These are phyloP conservation scores for Anneissia japonica DNA, from an alignment of 35 echinoderm and acorn worm species.

Conservation along the genomic window DNA sequence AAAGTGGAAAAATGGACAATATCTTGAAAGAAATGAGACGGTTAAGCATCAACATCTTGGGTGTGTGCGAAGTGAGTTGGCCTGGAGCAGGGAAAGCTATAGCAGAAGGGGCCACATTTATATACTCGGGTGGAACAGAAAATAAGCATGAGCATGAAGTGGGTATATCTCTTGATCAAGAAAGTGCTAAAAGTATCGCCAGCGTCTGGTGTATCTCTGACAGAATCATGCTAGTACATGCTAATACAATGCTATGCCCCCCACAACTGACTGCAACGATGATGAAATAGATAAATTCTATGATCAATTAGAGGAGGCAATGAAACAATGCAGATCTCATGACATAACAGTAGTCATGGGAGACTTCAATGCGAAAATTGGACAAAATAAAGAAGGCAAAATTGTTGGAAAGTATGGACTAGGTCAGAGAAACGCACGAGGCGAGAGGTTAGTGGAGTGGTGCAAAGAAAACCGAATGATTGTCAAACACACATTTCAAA, in stretches of 20 bases:
- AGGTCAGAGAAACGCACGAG: constrained; percentile 2
- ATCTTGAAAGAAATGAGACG: not conserved
- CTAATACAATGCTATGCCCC: not conserved
- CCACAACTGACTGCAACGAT: not conserved
- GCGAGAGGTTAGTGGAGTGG: constrained; percentile 2
- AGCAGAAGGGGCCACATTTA: not conserved
- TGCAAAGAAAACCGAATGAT: not conserved
- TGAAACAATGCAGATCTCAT: not conserved
- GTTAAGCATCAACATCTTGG: not conserved
- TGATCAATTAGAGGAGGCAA: not conserved
- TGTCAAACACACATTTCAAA: constrained; percentile 15
- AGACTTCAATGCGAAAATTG: constrained; percentile 29
- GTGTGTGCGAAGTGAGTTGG: not conserved
- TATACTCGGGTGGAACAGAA: not conserved
- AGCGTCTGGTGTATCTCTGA: not conserved
- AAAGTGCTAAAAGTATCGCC: not conserved
- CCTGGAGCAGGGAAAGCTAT: not conserved
- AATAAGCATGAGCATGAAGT: not conserved
- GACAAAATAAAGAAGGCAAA: not conserved
- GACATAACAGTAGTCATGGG: constrained; percentile 20
- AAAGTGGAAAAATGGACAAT: not conserved
- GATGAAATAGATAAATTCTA: not conserved
- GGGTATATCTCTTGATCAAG: not conserved
- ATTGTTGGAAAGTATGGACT: not conserved
- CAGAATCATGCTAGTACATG: not conserved